Evolutionary conservation across 2,113 vertebrate species (phyloP).

Genomic region (Chiloscyllium plagiosum): DNA sequence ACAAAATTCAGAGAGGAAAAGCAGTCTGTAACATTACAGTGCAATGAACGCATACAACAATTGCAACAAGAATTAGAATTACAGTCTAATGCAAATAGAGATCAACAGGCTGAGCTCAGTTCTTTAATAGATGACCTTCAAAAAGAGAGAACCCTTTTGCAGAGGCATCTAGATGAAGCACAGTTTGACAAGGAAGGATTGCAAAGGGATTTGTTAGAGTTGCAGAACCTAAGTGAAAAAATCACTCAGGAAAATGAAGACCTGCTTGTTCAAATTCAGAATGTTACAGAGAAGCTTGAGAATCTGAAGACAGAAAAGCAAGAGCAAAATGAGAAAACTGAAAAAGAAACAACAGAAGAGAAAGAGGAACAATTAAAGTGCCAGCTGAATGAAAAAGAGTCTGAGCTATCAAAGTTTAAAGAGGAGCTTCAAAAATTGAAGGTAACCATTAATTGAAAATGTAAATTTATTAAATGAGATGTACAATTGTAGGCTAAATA

Average conservation of each 20-base stretch:
- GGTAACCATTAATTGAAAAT: constrained; percentile 60
- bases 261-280: constrained; percentile 55
- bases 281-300: constrained; percentile 52
- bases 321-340: constrained; percentile 44
- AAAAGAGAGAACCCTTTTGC: constrained; percentile 64
- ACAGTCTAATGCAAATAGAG: constrained; percentile 51
- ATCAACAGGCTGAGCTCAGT: constrained; percentile 57
- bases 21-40: constrained; percentile 46
- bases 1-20: constrained; percentile 56
- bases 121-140: constrained; percentile 60
- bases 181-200: constrained; percentile 63
- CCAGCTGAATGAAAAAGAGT: constrained; percentile 69
- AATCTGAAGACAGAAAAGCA: constrained; percentile 52
- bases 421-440: constrained; percentile 66
- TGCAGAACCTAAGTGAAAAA: constrained; percentile 67
- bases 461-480: background rate
- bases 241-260: constrained; percentile 65
- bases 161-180: constrained; percentile 61
- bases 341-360: constrained; percentile 35
- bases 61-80: constrained; percentile 56
- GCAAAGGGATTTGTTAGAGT: constrained; percentile 67
- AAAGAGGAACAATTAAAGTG: constrained; percentile 52
- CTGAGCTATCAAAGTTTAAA: constrained; percentile 61
- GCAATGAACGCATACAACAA: constrained; percentile 51
- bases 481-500: background rate